Percentiles rank a stretch among this genome's conserved stretches.
phyloP scores from a whole-genome alignment of 2,113 vertebrate species.

The Spheniscus mendiculus region DNA sequence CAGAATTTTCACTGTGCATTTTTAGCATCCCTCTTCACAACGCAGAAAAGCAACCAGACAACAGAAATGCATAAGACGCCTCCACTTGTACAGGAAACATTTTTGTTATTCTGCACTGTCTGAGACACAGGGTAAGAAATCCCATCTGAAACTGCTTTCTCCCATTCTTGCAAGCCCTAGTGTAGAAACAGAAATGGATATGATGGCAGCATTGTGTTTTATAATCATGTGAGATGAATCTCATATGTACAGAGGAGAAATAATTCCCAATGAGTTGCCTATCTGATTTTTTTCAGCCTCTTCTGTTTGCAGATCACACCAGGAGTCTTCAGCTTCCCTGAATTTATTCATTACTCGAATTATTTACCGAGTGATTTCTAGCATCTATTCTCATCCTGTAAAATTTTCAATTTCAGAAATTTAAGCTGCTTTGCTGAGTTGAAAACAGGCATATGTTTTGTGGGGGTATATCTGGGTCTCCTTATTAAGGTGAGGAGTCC shows the following conservation, averaged over 20 bases:
- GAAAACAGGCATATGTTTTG: background rate
- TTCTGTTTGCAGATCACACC: background rate
- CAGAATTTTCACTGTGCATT: background rate
- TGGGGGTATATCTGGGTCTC: background rate
- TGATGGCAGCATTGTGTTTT: background rate
- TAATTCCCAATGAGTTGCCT: background rate
- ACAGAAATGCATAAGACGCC: background rate
- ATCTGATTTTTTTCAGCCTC: background rate
- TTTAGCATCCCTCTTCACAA: background rate
- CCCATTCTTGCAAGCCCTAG: background rate
- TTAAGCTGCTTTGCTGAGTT: background rate
- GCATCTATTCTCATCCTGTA: background rate
- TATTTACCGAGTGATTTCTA: background rate
- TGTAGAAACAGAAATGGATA: conserved; percentile 6
- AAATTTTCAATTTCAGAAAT: background rate
- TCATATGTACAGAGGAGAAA: background rate
- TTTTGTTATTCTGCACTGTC: background rate
- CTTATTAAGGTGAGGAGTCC: background rate
- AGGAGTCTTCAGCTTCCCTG: background rate
- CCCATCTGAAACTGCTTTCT: background rate
- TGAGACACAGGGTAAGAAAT: background rate
- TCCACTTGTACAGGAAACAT: background rate
- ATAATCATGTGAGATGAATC: background rate
- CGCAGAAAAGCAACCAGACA: background rate
- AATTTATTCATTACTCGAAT: background rate